These are phyloP conservation scores for Corticium candelabrum DNA, from an alignment of 37 sponge, comb jelly and placozoan genomes.

Conservation along the genomic window DNA sequence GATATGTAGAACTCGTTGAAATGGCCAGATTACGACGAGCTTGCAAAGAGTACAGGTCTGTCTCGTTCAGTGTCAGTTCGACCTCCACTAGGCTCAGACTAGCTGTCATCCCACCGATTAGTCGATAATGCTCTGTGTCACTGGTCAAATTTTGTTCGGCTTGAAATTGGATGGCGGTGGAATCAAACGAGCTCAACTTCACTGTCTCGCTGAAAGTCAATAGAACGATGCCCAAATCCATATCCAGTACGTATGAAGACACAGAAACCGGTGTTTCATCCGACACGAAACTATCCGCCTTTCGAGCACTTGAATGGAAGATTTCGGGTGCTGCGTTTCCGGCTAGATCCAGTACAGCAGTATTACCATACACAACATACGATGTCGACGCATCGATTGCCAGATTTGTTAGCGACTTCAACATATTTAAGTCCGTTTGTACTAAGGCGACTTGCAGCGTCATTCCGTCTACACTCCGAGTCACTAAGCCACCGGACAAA, in stretches of 20 bases:
- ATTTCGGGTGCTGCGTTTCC: constrained; percentile 35
- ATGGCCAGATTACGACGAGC: constrained; percentile 39
- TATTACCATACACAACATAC: background rate
- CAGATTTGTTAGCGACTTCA: background rate
- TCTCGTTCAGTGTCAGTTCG: constrained; percentile 13
- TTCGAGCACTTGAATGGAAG: constrained; percentile 41
- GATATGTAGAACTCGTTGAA: constrained; percentile 21
- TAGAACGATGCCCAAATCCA: background rate
- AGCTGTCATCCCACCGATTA: background rate
- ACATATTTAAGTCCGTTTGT: background rate
- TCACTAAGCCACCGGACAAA: constrained; percentile 25
- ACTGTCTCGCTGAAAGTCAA: constrained; percentile 14
- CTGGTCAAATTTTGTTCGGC: background rate
- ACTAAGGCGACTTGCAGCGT: background rate
- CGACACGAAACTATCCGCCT: constrained; percentile 26
- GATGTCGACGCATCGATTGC: background rate
- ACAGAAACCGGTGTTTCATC: constrained; percentile 59
- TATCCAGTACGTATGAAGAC: constrained; percentile 31
- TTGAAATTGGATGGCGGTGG: background rate
- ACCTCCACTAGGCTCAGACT: constrained; percentile 16
- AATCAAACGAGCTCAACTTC: background rate
- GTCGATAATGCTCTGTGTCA: background rate
- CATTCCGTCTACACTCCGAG: constrained; percentile 1
- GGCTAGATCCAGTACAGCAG: constrained; percentile 41
- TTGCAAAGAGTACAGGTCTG: constrained; percentile 60